A percentile compares a stretch with the other conserved stretches of the same genome.
Evolutionary conservation across 2,888 invertebrate genomes (phyloP).

Genomic region (Pristionchus japonicus): DNA sequence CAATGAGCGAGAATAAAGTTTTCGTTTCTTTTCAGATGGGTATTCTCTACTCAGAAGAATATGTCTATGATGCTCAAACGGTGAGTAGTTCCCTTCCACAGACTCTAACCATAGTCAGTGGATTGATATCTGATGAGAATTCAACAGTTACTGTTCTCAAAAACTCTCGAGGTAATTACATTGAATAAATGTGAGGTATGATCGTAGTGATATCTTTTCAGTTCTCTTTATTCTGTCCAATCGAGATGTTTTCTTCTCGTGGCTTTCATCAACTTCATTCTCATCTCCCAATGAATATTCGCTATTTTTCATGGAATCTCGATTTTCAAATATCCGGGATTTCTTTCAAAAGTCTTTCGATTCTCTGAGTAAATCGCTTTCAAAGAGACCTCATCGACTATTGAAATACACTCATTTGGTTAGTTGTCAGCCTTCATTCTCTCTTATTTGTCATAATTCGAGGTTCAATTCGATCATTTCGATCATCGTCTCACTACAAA

Average conservation of each 20-base stretch:
- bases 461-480: constrained; percentile 39
- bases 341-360: constrained; percentile 38
- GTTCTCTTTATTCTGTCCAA: constrained; percentile 22
- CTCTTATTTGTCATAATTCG: not conserved
- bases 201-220: not conserved
- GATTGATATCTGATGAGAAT: not conserved
- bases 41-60: constrained; percentile 52
- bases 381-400: not conserved
- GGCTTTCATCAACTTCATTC: not conserved
- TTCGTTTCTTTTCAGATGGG: constrained; percentile 52
- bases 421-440: not conserved
- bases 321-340: not conserved
- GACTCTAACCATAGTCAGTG: not conserved
- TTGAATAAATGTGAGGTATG: not conserved
- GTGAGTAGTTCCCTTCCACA: constrained; percentile 49
- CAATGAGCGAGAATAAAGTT: not conserved
- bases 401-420: constrained; percentile 26
- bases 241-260: not conserved
- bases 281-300: constrained; percentile 10
- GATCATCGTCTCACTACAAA: not conserved
- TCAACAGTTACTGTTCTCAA: not conserved
- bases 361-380: not conserved
- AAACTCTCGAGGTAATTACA: constrained; percentile 15
- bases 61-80: constrained; percentile 51
- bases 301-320: constrained; percentile 34